A percentile compares a stretch with the other conserved stretches of the same genome.
Conservation (phyloP, 2,113 vertebrate genomes). For the Collichthys lucidus region DNA sequence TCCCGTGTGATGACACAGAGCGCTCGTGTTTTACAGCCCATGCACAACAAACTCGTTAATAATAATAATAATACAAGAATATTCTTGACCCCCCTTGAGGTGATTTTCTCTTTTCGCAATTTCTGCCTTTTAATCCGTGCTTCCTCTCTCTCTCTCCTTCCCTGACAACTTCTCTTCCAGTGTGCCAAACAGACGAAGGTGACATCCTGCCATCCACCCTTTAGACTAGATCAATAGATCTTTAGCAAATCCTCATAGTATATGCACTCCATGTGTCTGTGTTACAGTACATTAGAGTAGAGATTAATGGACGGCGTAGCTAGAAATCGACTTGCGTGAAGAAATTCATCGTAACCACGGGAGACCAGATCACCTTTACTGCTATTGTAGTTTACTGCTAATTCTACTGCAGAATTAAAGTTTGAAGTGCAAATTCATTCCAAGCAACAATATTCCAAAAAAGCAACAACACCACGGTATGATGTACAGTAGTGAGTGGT, state of each 20-base stretch:
- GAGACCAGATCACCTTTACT: neutral
- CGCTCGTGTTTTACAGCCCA: neutral
- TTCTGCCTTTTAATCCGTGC: conserved; percentile 59
- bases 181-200: conserved; percentile 76
- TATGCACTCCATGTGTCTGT: conserved; percentile 24
- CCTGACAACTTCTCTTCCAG: conserved; percentile 66
- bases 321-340: conserved; percentile 38
- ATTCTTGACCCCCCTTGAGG: conserved; percentile 16
- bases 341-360: conserved; percentile 57
- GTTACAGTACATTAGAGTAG: conserved; percentile 44
- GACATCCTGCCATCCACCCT: conserved; percentile 66
- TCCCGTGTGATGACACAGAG: neutral
- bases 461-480: neutral
- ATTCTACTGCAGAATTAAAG: neutral
- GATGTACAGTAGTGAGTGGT: neutral
- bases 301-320: conserved; percentile 34
- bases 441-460: neutral
- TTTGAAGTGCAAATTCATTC: neutral
- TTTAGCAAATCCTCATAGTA: conserved; percentile 46
- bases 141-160: conserved; percentile 57
- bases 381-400: no score
- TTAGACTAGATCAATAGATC: conserved; percentile 67
- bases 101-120: conserved; percentile 22
- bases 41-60: neutral
- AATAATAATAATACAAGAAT: no score